These are phyloP conservation scores for Mystacides longicornis DNA, from an alignment of 2,888 invertebrate species.

Conservation along the genomic window DNA sequence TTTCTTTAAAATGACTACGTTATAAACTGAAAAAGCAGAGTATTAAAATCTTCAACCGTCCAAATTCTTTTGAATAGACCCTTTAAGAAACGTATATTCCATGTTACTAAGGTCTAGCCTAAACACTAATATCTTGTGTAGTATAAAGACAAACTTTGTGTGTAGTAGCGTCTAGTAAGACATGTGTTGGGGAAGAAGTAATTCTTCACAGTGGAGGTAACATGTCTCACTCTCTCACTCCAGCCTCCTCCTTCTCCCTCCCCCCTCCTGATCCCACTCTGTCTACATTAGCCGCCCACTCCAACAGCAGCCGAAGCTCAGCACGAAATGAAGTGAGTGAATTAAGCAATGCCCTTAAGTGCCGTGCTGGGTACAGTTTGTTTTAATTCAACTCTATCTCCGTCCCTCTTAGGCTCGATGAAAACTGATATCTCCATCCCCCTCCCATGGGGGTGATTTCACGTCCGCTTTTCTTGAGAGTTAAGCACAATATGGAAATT, in stretches of 20 bases:
- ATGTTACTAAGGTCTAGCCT: no score
- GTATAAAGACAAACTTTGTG: no score
- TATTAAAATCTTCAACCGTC: no score
- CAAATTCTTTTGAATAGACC: no score
- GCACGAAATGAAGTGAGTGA: conserved; percentile 27
- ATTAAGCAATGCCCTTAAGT: conserved; percentile 26
- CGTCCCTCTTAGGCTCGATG: conserved; percentile 15
- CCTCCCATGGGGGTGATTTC: conserved; percentile 23
- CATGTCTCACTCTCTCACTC: neutral
- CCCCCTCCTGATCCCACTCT: neutral
- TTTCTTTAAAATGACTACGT: no score
- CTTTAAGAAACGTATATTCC: no score
- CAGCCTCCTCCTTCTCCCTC: neutral
- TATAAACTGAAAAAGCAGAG: no score
- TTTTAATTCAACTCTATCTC: conserved; percentile 24
- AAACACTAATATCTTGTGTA: no score
- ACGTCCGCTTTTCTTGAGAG: conserved; percentile 17
- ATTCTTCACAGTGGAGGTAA: neutral
- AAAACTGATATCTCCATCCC: conserved; percentile 17
- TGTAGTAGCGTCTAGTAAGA: no score
- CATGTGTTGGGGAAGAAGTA: no score
- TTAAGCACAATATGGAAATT: conserved; percentile 4
- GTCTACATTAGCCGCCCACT: conserved; percentile 9
- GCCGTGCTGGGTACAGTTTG: conserved; percentile 26
- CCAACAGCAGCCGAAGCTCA: conserved; percentile 4